Percentiles rank a stretch among this genome's conserved stretches.
These are phyloP conservation scores for Rutilus rutilus DNA, from an alignment of 2,113 vertebrate genomes.

Conservation along the genomic window DNA sequence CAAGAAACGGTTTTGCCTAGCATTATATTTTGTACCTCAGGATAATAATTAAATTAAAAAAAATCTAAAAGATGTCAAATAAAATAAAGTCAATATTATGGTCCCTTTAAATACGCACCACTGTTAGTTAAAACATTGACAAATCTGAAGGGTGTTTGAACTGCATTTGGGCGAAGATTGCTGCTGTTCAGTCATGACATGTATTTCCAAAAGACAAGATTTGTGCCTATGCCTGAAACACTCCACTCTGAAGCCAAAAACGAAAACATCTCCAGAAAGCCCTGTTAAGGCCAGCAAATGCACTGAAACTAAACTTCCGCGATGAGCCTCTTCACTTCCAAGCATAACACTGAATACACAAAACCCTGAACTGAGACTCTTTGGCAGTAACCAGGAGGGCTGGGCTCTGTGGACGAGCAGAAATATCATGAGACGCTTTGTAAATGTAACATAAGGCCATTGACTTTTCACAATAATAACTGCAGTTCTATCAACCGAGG, in stretches of 20 bases:
- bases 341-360: slow-evolving; percentile 42
- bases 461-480: slow-evolving; percentile 42
- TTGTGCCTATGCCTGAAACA: slow-evolving; percentile 32
- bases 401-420: slow-evolving; percentile 37
- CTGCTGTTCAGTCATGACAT: not conserved
- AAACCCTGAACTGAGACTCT: slow-evolving; percentile 13
- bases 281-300: slow-evolving; percentile 26
- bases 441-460: slow-evolving; percentile 36
- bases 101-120: not conserved
- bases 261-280: slow-evolving; percentile 25
- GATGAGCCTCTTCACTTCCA: slow-evolving; percentile 33
- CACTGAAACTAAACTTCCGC: slow-evolving; percentile 27
- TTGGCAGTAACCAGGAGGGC: slow-evolving; percentile 16
- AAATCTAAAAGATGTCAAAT: not conserved
- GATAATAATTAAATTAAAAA: not conserved
- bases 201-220: not conserved
- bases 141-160: not conserved
- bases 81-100: not conserved
- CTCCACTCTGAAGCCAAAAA: not conserved
- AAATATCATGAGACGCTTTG: slow-evolving; percentile 17
- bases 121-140: not conserved
- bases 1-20: not conserved
- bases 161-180: not conserved
- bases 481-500: slow-evolving; percentile 29
- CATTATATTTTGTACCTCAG: not conserved